Conservation (phyloP, 2,888 invertebrate species). For the Parnassius mnemosyne region DNA sequence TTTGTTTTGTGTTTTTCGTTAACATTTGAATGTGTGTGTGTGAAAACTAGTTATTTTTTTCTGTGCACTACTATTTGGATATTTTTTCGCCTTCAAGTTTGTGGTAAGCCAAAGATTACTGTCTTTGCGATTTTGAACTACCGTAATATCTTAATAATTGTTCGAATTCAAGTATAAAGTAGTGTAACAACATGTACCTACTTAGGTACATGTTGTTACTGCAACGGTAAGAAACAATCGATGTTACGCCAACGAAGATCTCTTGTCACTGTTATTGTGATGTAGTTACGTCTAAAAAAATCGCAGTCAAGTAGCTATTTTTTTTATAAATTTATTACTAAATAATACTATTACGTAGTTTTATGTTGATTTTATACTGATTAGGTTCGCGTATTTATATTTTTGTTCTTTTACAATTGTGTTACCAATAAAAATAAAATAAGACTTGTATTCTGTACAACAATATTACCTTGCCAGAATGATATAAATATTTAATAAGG, state of each 20-base stretch:
- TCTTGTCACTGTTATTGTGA: conserved; percentile 10
- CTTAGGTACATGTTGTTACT: background rate
- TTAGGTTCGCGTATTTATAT: conserved; percentile 6
- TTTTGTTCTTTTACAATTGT: no score
- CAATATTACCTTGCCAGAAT: no score
- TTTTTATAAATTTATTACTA: background rate
- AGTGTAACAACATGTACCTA: no score
- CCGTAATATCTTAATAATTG: conserved; percentile 1
- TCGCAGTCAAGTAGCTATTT: conserved; percentile 6
- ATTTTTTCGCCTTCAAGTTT: conserved; percentile 57
- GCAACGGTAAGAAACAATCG: conserved; percentile 2
- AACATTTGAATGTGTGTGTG: conserved; percentile 56
- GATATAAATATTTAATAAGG: no score
- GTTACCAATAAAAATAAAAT: no score
- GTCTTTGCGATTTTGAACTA: conserved; percentile 3
- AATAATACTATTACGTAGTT: background rate
- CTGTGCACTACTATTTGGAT: conserved; percentile 63
- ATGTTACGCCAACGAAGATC: conserved; percentile 1
- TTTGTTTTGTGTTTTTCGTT: conserved; percentile 47
- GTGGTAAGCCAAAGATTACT: conserved; percentile 56
- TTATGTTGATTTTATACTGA: conserved; percentile 20
- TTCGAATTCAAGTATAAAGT: background rate
- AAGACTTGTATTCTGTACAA: no score
- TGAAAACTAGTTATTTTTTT: conserved; percentile 53
- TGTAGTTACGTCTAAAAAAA: conserved; percentile 13